phyloP scores from a whole-genome alignment of 2,888 invertebrate genomes.

The Chrysolina haemoptera region DNA sequence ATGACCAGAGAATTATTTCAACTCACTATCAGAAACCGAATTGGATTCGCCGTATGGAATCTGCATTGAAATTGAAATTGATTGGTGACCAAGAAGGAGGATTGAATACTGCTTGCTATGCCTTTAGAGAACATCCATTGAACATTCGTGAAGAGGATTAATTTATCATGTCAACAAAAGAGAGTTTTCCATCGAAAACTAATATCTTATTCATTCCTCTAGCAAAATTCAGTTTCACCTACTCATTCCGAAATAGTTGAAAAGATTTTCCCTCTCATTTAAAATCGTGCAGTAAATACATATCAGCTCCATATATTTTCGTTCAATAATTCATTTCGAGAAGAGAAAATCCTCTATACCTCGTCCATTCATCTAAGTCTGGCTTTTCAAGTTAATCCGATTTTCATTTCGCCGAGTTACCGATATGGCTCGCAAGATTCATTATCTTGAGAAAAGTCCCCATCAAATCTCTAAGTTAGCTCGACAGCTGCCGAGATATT shows the following conservation, averaged over 20 bases:
- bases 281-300: neutral
- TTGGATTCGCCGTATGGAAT: no score
- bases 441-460: conserved; percentile 10
- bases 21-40: no score
- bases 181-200: no score
- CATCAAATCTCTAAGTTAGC: conserved; percentile 9
- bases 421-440: conserved; percentile 3
- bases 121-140: no score
- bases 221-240: neutral
- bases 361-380: conserved; percentile 4
- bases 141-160: no score
- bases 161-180: no score
- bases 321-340: neutral
- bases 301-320: neutral
- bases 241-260: neutral
- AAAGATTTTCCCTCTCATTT: neutral
- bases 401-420: conserved; percentile 6
- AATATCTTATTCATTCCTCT: no score
- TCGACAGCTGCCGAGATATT: neutral
- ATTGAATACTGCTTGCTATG: no score
- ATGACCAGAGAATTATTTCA: no score
- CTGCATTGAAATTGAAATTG: no score
- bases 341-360: neutral
- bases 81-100: no score
- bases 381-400: neutral